Base-by-base conservation (phyloP, 2,888 invertebrate genomes). In the Baccha elongata region DNA sequence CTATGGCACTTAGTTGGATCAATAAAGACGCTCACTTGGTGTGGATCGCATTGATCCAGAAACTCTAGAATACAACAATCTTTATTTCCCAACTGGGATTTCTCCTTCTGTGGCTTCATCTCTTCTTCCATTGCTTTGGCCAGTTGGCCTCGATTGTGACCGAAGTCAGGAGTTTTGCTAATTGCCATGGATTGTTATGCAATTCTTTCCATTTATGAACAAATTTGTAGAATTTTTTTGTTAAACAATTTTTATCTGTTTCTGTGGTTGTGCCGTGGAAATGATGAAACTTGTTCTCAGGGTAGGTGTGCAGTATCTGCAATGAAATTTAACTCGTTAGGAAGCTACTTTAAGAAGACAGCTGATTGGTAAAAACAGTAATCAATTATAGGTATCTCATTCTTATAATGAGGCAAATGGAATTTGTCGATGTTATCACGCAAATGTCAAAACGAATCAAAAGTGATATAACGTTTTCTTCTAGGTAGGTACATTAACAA, bases 171-270 rank as follows among this genome's bases (percentile, higher is more conserved):
- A 69, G 69, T 64, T 69, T 69, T 8, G 42, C 80, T 80, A 80
- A 80, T 80, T 80, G 80, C 21, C 19, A 32, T 17, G 74, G 64
- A n/a, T 64, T 75, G 64, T 80, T 69, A 80, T 80, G 80, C 75
- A 80, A 80, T 69, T 69, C 44, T 62, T 46, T 32, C 75, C 75
- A 64, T 74, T 67, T 62, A 53, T 68, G 60, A 60, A 15, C 7
- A 26, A 32, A 65, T 72, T 72, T 48, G 35, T 21, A 32, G 78
- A 65, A 78, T 58, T 58, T 44, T n/a, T 62, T 60, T 67, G 62
- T 29, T 37, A 29, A 67, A 23, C 32, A 44, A 26, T 60, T 42
- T 40, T 13, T n/a, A 32, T 19, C 15, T 3, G 35, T 2, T 32
- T 15, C 8, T 48, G 32, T 11, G 23, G 26, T 15, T 10, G 32